Conservation (phyloP, 1,140 invertebrate genomes). For the Coboldia fuscipes region DNA sequence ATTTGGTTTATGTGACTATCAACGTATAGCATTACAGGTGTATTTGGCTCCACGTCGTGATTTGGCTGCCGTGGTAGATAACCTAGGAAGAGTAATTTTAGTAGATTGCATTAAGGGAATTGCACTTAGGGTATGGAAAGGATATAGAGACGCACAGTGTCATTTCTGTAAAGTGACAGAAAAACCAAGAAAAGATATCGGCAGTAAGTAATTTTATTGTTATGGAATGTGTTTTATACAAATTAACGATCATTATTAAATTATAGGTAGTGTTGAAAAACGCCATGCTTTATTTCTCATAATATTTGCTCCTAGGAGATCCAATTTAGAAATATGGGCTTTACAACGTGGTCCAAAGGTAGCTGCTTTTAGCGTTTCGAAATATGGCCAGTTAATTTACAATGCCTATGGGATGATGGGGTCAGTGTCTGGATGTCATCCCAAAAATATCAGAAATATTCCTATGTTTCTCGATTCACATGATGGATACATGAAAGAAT, state of each 20-base stretch:
- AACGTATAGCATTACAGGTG: slow-evolving; percentile 47
- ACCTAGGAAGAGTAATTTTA: slow-evolving; percentile 65
- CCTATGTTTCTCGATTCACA: slow-evolving; percentile 64
- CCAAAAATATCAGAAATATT: slow-evolving; percentile 31
- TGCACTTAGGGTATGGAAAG: slow-evolving; percentile 77
- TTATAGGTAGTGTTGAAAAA: too few species aligned
- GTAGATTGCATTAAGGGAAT: slow-evolving; percentile 61
- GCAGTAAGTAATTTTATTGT: too few species aligned
- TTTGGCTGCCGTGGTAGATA: slow-evolving; percentile 63
- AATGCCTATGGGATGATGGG: slow-evolving; percentile 61
- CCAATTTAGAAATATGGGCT: slow-evolving; percentile 69
- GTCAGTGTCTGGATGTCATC: slow-evolving; percentile 22
- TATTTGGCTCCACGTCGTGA: slow-evolving; percentile 57
- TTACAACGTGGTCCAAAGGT: slow-evolving; percentile 71
- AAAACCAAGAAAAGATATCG: slow-evolving; percentile 14
- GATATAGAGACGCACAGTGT: slow-evolving; percentile 82
- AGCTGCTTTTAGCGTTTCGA: slow-evolving; percentile 71
- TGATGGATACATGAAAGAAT: slow-evolving; percentile 51
- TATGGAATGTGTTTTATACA: too few species aligned
- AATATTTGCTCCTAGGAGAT: slow-evolving; percentile 67
- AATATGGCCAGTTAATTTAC: slow-evolving; percentile 56
- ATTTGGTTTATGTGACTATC: slow-evolving; percentile 67
- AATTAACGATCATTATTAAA: too few species aligned
- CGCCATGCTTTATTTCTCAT: slow-evolving; percentile 52
- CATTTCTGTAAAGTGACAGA: slow-evolving; percentile 45